Evolutionary conservation across 1,140 invertebrate genomes (phyloP), one percentile per base, ranked within the genome.

Genomic region (Polypedilum vanderplanki): DNA sequence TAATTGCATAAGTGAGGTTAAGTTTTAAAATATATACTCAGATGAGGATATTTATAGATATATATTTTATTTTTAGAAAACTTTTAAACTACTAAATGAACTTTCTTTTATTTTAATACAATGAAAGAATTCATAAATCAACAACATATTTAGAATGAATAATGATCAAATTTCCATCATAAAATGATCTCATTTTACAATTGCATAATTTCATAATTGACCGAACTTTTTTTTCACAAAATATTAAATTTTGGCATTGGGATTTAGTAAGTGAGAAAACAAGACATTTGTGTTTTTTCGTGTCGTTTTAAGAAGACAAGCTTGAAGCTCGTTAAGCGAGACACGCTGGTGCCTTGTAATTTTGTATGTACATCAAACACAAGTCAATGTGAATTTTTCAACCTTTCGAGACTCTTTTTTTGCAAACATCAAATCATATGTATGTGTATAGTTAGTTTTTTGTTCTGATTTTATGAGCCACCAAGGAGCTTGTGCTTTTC

Each of bases 281-380:
- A 57, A 57, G n/a, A 1, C 4, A 57, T 57, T 12, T 57, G 12
- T 57, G 15, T 57, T 57, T 57, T 46, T 57, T 57, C n/a, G 46
- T 57, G 46, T n/a, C 4, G 10, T 57, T 12, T 57, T 57, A n/a
- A n/a, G 24, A 1, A 33, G 46, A n/a, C 46, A n/a, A 57, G 46
- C 10, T 12, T 15, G 46, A 57, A 57, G 46, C 46, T 57, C 10
- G 46, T 57, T 57, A 12, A 57, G 46, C 46, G 46, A 57, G 46
- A 57, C 46, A 57, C n/a, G n/a, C 46, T 57, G 46, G 46, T 57
- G 46, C 46, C 46, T 57, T 57, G 46, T 57, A 57, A n/a, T n/a
- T 57, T 57, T 57, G 46, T 33, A 33, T 33, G 24, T 33, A 33
- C 24, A 33, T 33, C 24, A 33, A 33, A 33, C 24, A 57, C 12